These are phyloP conservation scores for Scaptomyza pallida DNA, from an alignment of 1,140 invertebrate genomes.

Conservation along the genomic window DNA sequence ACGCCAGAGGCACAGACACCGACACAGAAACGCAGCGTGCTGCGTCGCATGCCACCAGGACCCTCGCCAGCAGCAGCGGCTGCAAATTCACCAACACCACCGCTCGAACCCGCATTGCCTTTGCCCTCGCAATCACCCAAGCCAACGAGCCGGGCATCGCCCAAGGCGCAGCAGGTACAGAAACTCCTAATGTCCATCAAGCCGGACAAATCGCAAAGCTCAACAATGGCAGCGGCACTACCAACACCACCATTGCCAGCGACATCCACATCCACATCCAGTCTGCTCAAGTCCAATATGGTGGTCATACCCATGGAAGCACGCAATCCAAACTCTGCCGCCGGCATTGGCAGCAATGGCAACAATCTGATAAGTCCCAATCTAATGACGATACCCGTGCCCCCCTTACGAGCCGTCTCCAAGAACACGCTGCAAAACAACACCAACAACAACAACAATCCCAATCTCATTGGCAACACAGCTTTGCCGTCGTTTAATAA, in stretches of 20 bases:
- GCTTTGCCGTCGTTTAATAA: conserved; percentile 1
- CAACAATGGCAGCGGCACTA: conserved; percentile 9
- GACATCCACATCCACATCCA: conserved; percentile 37
- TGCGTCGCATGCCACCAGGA: conserved; percentile 49
- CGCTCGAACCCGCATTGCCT: conserved; percentile 12
- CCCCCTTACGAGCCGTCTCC: conserved; percentile 71
- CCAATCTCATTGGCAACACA: not conserved
- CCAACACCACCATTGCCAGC: not conserved
- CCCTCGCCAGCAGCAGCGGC: conserved; percentile 48
- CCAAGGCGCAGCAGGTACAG: conserved; percentile 23
- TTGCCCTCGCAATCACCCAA: conserved; percentile 14
- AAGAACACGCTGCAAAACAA: conserved; percentile 56
- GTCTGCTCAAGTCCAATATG: conserved; percentile 71
- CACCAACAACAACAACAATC: not conserved
- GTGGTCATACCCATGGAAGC: conserved; percentile 75
- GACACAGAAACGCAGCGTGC: conserved; percentile 31
- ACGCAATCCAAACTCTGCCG: conserved; percentile 13
- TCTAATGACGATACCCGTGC: conserved; percentile 70
- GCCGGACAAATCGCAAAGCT: conserved; percentile 22
- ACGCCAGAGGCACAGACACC: conserved; percentile 10
- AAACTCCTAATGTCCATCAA: conserved; percentile 22
- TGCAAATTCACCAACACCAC: conserved; percentile 12
- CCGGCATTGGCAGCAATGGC: not conserved
- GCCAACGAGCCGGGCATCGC: conserved; percentile 11
- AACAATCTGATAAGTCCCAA: conserved; percentile 33